Conservation (phyloP, 2,888 invertebrate genomes). For the Ichneumon xanthorius region DNA sequence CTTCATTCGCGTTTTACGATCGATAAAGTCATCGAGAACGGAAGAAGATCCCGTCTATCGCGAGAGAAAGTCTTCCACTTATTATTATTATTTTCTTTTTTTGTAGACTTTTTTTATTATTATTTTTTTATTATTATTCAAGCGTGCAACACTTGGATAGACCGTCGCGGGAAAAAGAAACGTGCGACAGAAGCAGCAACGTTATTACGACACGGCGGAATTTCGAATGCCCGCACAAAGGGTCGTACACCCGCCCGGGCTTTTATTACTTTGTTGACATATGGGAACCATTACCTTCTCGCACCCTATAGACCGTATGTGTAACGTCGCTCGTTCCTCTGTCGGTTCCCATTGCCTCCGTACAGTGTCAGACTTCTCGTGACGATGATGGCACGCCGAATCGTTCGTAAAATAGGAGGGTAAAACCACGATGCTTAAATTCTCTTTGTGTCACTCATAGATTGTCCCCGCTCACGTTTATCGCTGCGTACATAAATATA, state of each 20-base stretch:
- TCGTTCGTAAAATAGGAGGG: conserved; percentile 25
- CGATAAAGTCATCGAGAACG: conserved; percentile 41
- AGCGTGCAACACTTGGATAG: not conserved
- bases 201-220: conserved; percentile 67
- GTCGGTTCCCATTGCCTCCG: not conserved
- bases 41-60: conserved; percentile 29
- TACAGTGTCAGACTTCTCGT: conserved; percentile 17
- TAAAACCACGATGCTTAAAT: conserved; percentile 32
- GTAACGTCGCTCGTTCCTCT: conserved; percentile 28
- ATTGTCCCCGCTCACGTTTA: conserved; percentile 29
- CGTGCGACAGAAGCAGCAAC: conserved; percentile 9
- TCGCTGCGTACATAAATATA: conserved; percentile 35
- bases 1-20: conserved; percentile 55
- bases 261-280: conserved; percentile 77
- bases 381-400: conserved; percentile 32
- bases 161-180: not conserved
- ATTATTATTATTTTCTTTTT: conserved; percentile 29
- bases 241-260: conserved; percentile 38
- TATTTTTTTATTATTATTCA: conserved; percentile 31
- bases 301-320: conserved; percentile 6
- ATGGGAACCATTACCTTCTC: conserved; percentile 72
- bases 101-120: conserved; percentile 30
- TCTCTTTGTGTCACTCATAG: conserved; percentile 55
- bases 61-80: not conserved
- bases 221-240: conserved; percentile 63